These are phyloP conservation scores for Caenorhabditis inopinata DNA, from an alignment of 1,140 invertebrate genomes.

Conservation along the genomic window DNA sequence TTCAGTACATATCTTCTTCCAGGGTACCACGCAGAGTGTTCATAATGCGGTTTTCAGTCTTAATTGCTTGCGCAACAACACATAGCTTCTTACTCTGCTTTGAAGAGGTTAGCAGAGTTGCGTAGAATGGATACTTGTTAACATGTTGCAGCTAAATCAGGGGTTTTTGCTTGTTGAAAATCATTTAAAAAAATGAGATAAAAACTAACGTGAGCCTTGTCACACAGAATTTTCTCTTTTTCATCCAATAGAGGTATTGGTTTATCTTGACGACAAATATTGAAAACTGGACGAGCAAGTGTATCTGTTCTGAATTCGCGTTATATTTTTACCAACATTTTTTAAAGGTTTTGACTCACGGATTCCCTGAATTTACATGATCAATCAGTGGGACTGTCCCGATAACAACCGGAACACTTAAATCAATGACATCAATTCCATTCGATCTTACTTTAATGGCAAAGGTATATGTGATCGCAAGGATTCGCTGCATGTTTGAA, in stretches of 20 bases:
- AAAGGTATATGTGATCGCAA: conserved; percentile 20
- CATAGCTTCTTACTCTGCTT: conserved; percentile 38
- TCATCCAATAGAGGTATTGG: conserved; percentile 23
- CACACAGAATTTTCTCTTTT: conserved; percentile 21
- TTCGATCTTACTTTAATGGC: conserved; percentile 26
- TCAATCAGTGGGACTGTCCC: conserved; percentile 1
- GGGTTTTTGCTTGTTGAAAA: neutral
- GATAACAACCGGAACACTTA: conserved; percentile 26
- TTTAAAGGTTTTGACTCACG: neutral
- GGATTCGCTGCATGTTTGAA: conserved; percentile 7
- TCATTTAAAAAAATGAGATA: neutral
- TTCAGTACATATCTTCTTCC: conserved; percentile 1
- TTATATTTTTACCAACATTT: neutral
- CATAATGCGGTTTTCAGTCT: conserved; percentile 7
- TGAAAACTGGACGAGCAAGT: neutral
- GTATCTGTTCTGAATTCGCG: neutral
- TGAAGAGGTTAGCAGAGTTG: conserved; percentile 32
- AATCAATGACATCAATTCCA: conserved; percentile 34
- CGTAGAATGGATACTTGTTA: conserved; percentile 35
- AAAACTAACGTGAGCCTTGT: conserved; percentile 29
- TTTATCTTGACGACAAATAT: conserved; percentile 14
- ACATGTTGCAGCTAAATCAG: conserved; percentile 28
- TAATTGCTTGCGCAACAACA: conserved; percentile 2
- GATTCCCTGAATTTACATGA: conserved; percentile 7
- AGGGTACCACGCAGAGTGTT: neutral